These are phyloP conservation scores for Laterallus jamaicensis DNA, from an alignment of 2,113 vertebrate genomes.

Conservation along the genomic window DNA sequence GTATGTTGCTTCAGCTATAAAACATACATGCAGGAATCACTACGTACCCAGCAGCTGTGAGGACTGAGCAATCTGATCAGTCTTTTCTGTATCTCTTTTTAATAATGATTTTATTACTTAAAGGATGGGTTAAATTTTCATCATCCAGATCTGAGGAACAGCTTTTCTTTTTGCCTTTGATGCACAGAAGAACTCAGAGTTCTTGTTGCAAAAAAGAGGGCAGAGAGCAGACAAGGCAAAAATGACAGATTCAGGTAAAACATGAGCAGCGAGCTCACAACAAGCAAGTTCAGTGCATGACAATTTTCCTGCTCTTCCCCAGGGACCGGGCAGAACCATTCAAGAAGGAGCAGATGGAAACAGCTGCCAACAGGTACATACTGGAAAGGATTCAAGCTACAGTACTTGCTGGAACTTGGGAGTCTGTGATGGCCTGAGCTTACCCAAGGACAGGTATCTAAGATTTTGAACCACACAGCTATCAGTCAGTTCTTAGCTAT, in stretches of 20 bases:
- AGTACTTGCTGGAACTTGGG: background rate
- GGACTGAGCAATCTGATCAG: background rate
- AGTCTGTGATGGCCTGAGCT: background rate
- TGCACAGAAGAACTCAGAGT: background rate
- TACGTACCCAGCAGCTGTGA: background rate
- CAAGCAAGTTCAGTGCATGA: background rate
- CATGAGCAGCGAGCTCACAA: background rate
- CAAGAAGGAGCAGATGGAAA: slow-evolving; percentile 14
- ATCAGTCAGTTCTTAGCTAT: background rate
- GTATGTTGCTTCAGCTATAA: background rate
- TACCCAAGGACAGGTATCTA: background rate
- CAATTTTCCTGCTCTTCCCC: background rate
- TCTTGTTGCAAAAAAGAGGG: background rate
- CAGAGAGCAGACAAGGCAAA: background rate
- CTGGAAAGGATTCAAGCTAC: slow-evolving; percentile 12
- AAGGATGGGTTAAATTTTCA: background rate
- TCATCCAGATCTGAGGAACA: background rate
- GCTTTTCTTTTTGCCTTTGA: background rate
- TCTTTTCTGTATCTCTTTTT: background rate
- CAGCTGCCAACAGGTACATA: background rate
- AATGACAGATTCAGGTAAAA: slow-evolving; percentile 7
- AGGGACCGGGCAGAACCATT: background rate
- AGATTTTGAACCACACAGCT: background rate
- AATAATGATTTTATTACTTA: background rate
- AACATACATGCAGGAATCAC: background rate